Conservation (phyloP, 2,888 invertebrate species). For the Bibio marci region DNA sequence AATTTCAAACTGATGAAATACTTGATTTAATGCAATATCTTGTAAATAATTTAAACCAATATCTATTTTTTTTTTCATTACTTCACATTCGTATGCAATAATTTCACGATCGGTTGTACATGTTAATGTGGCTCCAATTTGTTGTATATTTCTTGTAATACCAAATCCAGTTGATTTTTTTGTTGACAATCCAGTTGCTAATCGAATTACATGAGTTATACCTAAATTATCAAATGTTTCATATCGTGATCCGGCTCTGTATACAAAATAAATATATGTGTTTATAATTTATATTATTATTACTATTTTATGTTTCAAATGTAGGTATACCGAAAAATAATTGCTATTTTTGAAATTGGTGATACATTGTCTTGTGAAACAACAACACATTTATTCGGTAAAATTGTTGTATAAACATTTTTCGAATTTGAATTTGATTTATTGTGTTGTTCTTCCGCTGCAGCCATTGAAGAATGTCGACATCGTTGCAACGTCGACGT, state of each 20-base stretch:
- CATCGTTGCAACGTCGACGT: too few relatives aligned
- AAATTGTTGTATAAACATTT: conserved; percentile 36
- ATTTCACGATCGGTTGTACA: conserved; percentile 63
- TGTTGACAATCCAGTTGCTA: conserved; percentile 61
- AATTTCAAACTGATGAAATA: conserved; percentile 85
- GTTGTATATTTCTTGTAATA: conserved; percentile 62
- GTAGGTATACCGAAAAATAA: conserved; percentile 71
- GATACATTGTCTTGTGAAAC: conserved; percentile 62
- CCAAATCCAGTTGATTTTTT: conserved; percentile 48
- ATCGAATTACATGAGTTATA: conserved; percentile 59
- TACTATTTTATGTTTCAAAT: too few relatives aligned
- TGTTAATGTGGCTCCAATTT: conserved; percentile 57
- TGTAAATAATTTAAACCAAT: conserved; percentile 44
- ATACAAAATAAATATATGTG: conserved; percentile 7
- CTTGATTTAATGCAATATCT: conserved; percentile 52
- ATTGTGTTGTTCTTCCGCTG: too few relatives aligned
- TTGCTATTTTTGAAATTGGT: conserved; percentile 63
- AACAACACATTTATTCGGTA: conserved; percentile 59
- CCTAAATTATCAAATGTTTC: conserved; percentile 67
- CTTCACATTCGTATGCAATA: conserved; percentile 66
- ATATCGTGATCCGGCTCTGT: conserved; percentile 73
- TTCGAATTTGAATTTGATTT: too few relatives aligned
- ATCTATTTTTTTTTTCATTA: conserved; percentile 49
- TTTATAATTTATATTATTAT: too few relatives aligned
- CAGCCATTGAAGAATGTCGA: too few relatives aligned